Percentiles rank a stretch among this genome's conserved stretches.
Evolutionary conservation across 92 coral and sea anemone species (phyloP).

Genomic region (Galaxea fascicularis): DNA sequence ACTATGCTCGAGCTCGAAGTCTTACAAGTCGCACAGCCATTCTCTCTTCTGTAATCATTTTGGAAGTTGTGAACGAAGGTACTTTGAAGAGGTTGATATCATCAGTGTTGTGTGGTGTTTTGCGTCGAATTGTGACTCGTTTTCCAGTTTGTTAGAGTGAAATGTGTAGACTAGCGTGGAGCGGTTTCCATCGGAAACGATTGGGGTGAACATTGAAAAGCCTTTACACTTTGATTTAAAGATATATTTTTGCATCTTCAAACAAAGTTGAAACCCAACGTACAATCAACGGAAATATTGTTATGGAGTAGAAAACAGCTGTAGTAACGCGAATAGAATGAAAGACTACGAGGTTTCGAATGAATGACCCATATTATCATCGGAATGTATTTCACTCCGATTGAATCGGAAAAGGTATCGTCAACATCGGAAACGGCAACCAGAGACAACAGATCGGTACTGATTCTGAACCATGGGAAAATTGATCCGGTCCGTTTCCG

Average conservation of each 20-base stretch:
- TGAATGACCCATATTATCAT: too few species aligned
- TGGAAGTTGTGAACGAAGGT: background rate
- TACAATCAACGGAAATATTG: conserved; percentile 6
- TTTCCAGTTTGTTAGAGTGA: background rate
- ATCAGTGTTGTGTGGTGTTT: conserved; percentile 10
- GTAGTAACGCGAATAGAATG: background rate
- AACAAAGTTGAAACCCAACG: conserved; percentile 1
- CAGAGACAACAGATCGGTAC: too few species aligned
- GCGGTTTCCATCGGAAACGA: background rate
- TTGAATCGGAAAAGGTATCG: too few species aligned
- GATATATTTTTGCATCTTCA: too few species aligned
- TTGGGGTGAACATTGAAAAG: background rate
- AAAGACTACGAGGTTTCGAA: too few species aligned
- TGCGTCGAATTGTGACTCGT: background rate
- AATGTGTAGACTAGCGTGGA: background rate
- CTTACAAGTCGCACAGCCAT: background rate
- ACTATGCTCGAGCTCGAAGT: too few species aligned
- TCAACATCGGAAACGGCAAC: too few species aligned
- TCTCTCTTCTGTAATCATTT: conserved; percentile 1
- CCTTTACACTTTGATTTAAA: too few species aligned
- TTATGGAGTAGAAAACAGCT: conserved; percentile 6
- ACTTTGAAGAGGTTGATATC: background rate
- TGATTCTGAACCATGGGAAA: too few species aligned
- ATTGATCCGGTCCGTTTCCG: too few species aligned
- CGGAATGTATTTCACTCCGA: too few species aligned